Conservation (phyloP, 2,888 invertebrate genomes). For the Taphrorychus bicolor region DNA sequence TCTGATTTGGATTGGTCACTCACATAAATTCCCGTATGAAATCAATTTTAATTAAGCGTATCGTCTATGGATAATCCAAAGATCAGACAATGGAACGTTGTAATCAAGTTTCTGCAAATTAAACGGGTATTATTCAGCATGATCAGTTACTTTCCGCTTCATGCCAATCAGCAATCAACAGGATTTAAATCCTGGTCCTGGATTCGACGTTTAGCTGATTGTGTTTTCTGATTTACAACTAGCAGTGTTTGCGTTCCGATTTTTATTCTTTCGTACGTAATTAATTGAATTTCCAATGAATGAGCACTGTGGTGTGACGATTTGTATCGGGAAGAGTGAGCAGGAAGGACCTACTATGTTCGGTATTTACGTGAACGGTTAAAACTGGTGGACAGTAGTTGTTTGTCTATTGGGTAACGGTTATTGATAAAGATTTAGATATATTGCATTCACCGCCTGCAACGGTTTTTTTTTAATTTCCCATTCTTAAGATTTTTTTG, state of each 20-base stretch:
- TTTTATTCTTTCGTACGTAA: slow-evolving; percentile 16
- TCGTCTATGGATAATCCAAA: no score
- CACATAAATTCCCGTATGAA: no score
- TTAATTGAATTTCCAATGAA: slow-evolving; percentile 35
- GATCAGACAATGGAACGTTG: neutral
- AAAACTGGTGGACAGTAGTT: no score
- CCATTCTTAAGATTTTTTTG: no score
- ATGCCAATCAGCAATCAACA: slow-evolving; percentile 20
- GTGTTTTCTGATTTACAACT: slow-evolving; percentile 23
- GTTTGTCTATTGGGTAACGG: no score
- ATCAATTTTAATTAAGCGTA: no score
- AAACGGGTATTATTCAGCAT: slow-evolving; percentile 6
- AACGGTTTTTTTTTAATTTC: no score
- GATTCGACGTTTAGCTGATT: slow-evolving; percentile 24
- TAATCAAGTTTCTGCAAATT: neutral
- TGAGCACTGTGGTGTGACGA: slow-evolving; percentile 5
- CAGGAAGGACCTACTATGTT: neutral
- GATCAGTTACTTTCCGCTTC: slow-evolving; percentile 22
- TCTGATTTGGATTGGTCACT: no score
- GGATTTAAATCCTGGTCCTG: slow-evolving; percentile 16
- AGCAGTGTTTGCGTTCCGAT: slow-evolving; percentile 25
- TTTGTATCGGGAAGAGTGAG: neutral
- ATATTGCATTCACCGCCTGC: no score
- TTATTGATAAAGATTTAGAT: no score
- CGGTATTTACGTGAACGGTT: no score